Evolutionary conservation across 2,888 invertebrate species (phyloP), one percentile per base, ranked within the genome.

Genomic region (Ormyrus pomaceus): DNA sequence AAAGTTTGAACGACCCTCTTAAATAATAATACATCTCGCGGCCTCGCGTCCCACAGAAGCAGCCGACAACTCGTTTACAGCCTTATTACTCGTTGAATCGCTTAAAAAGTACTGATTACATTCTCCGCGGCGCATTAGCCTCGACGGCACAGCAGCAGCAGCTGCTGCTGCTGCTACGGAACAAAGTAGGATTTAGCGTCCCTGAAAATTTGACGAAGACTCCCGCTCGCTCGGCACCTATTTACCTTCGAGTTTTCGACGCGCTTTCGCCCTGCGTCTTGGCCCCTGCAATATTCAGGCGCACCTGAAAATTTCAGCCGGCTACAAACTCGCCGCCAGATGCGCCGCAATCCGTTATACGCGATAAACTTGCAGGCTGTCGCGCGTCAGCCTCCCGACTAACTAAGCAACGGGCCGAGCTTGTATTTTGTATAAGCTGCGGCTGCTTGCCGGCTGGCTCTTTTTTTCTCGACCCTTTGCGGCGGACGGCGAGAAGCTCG

Each of bases 171-270:
- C 55, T 71, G 64, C 34, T 13, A 10, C 56, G 46, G 64, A 65
- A 72, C 61, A 62, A 62, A 72, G 61, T 59, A 71, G 59, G 51
- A 73, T 64, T 64, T 73, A 73, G 34, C 46, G 55, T 46, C 5
- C 9, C 13, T 73, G 69, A 53, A 76, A 82, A 13, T 74, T 64
- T 69, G 46, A 68, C 71, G 71, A 76, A 46, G 69, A 6, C 45
- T 58, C 50, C 48, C 19, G 19, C 19, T 19, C 19, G 34, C 34
- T 4, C 34, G 34, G 34, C 34, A 4, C 34, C 34, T 34, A 34
- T 34, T 34, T 34, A 34, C 34, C 46, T n/a, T 46, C 64, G 13
- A 8, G 34, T 34, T 34, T 4, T 4, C 34, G 34, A 34, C 34
- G 34, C 34, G 34, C 34, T 34, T 34, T 34, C 34, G 34, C 34